Conservation (phyloP, 1,140 invertebrate species). For the Tyrophagus putrescentiae region DNA sequence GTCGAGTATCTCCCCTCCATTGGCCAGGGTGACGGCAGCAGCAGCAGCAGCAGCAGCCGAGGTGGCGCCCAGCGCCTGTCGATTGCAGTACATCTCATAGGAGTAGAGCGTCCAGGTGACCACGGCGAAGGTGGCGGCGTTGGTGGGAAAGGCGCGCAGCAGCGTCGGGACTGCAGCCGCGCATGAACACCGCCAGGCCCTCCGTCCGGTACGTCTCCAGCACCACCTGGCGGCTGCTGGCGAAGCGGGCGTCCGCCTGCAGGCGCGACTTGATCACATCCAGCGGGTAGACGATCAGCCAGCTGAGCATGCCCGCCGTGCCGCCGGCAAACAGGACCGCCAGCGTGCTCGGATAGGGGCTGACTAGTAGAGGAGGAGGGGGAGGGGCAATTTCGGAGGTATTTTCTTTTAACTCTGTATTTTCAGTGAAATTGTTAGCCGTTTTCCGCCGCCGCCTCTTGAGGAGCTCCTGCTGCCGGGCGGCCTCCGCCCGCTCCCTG, state of each 20-base stretch:
- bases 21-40: not conserved
- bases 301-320: constrained; percentile 61
- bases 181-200: constrained; percentile 48
- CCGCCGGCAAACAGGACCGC: constrained; percentile 60
- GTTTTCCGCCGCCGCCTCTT: too few relatives aligned
- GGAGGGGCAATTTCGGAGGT: too few relatives aligned
- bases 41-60: not conserved
- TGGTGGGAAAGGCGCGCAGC: constrained; percentile 74
- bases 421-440: too few relatives aligned
- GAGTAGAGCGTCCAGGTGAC: constrained; percentile 48
- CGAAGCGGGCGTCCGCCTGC: constrained; percentile 50
- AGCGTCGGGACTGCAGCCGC: constrained; percentile 60
- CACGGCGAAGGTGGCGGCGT: constrained; percentile 72
- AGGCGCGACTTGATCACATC: constrained; percentile 77
- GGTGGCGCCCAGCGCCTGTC: not conserved
- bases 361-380: too few relatives aligned
- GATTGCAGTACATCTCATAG: constrained; percentile 15
- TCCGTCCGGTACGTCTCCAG: constrained; percentile 58
- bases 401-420: too few relatives aligned
- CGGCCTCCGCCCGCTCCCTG: constrained; percentile 13
- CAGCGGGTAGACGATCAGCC: constrained; percentile 67
- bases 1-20: not conserved
- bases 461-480: not conserved
- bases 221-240: constrained; percentile 45
- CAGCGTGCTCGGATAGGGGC: constrained; percentile 22